phyloP scores from a whole-genome alignment of 64 coral and sea anemone genomes.

The Anthopleura sola region DNA sequence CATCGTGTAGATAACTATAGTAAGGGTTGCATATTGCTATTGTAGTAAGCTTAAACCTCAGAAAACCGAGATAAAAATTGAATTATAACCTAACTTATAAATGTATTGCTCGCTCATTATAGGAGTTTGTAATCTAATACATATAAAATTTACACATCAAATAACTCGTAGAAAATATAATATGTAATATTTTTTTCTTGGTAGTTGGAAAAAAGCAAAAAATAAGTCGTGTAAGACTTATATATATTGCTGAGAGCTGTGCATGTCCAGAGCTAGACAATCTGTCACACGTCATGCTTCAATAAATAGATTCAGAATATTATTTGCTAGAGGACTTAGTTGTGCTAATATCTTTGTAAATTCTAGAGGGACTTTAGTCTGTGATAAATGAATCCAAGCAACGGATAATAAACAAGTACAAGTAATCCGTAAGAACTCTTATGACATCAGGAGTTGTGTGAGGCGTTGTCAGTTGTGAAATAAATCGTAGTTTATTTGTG shows the following conservation, averaged over 20 bases:
- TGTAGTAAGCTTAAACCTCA: not conserved
- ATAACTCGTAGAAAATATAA: too few relatives aligned
- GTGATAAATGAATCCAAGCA: not conserved
- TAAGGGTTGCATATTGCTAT: not conserved
- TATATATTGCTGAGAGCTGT: too few relatives aligned
- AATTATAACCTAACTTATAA: too few relatives aligned
- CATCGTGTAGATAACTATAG: not conserved
- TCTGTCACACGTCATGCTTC: too few relatives aligned
- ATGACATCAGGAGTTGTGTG: not conserved
- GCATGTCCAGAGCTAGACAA: too few relatives aligned
- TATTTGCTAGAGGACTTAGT: not conserved
- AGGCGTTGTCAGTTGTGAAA: not conserved
- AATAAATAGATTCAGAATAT: not conserved
- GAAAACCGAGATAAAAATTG: too few relatives aligned
- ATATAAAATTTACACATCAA: too few relatives aligned
- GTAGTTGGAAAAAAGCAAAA: too few relatives aligned
- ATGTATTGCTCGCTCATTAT: too few relatives aligned
- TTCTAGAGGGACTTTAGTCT: not conserved
- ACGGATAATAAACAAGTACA: not conserved
- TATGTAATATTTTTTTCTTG: too few relatives aligned
- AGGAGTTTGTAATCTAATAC: too few relatives aligned
- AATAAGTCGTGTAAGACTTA: too few relatives aligned
- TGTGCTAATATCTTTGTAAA: not conserved
- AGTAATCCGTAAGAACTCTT: not conserved
- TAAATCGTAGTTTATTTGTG: not conserved